Conservation (phyloP, 2,888 invertebrate genomes). For the Laothoe populi region DNA sequence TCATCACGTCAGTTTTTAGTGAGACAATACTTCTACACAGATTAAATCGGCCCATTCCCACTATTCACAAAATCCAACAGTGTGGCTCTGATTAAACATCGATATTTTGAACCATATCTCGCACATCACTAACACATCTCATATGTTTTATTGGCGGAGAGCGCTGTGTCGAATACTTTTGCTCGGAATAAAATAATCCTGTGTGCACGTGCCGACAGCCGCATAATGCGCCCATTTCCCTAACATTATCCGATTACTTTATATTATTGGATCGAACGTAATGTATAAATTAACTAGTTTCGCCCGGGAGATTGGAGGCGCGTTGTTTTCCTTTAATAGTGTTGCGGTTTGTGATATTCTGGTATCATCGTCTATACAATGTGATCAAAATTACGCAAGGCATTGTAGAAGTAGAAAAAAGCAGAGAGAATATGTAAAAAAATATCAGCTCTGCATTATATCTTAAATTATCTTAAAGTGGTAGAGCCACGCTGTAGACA, state of each 20-base stretch:
- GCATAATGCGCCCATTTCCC: conserved; percentile 56
- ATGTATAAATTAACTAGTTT: conserved; percentile 33
- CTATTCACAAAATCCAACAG: too few relatives aligned
- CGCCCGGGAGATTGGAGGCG: not conserved
- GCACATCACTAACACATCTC: conserved; percentile 54
- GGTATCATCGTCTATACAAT: not conserved
- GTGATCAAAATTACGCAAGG: too few relatives aligned
- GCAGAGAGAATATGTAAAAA: too few relatives aligned
- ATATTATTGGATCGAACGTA: conserved; percentile 56
- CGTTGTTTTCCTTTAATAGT: not conserved
- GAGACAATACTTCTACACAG: too few relatives aligned
- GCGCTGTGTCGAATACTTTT: conserved; percentile 69
- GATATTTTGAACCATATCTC: not conserved
- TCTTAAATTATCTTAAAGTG: too few relatives aligned
- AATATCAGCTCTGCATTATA: too few relatives aligned
- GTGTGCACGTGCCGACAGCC: conserved; percentile 61
- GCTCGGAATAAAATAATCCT: conserved; percentile 69
- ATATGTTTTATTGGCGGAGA: conserved; percentile 64
- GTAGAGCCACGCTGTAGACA: too few relatives aligned
- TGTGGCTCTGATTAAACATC: not conserved
- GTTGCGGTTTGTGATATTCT: not conserved
- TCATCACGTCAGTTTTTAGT: too few relatives aligned
- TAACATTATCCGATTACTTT: conserved; percentile 70
- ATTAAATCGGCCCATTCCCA: too few relatives aligned
- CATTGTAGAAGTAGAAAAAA: too few relatives aligned